Percentiles rank a stretch among this genome's conserved stretches.
These are phyloP conservation scores for Craterocephalus amniculus DNA, from an alignment of 2,797 vertebrate genomes.

Conservation along the genomic window DNA sequence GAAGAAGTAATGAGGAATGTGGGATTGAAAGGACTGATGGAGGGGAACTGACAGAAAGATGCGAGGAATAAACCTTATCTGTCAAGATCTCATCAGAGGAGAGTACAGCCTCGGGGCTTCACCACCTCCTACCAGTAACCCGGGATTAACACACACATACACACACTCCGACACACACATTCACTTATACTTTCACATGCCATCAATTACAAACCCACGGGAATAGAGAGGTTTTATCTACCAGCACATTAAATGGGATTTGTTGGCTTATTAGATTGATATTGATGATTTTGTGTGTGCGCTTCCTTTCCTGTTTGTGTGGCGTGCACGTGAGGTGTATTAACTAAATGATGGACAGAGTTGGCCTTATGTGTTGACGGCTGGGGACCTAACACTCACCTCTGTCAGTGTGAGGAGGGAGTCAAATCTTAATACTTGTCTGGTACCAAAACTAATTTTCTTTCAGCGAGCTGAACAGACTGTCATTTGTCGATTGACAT, in stretches of 20 bases:
- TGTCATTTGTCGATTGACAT: neutral
- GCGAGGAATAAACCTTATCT: constrained; percentile 66
- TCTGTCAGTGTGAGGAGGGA: constrained; percentile 24
- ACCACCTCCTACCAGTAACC: constrained; percentile 67
- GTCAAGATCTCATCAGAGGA: constrained; percentile 76
- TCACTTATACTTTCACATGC: neutral
- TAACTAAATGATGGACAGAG: constrained; percentile 33
- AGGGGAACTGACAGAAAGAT: constrained; percentile 44
- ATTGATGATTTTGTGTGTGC: constrained; percentile 15
- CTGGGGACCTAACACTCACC: constrained; percentile 13
- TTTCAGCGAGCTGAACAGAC: neutral
- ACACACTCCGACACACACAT: constrained; percentile 8
- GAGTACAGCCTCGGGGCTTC: constrained; percentile 68
- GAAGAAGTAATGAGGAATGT: constrained; percentile 23
- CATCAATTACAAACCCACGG: constrained; percentile 3
- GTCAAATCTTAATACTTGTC: constrained; percentile 13
- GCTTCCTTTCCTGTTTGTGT: neutral
- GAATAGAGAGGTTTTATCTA: constrained; percentile 49
- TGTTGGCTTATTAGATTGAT: constrained; percentile 44
- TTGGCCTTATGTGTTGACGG: constrained; percentile 26
- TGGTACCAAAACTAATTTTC: neutral
- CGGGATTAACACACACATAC: constrained; percentile 55
- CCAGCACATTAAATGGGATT: constrained; percentile 50
- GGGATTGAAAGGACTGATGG: constrained; percentile 23
- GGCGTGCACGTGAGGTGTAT: neutral